Base-by-base conservation (phyloP, 2,888 invertebrate species). In the Lithophane semibrunnea region DNA sequence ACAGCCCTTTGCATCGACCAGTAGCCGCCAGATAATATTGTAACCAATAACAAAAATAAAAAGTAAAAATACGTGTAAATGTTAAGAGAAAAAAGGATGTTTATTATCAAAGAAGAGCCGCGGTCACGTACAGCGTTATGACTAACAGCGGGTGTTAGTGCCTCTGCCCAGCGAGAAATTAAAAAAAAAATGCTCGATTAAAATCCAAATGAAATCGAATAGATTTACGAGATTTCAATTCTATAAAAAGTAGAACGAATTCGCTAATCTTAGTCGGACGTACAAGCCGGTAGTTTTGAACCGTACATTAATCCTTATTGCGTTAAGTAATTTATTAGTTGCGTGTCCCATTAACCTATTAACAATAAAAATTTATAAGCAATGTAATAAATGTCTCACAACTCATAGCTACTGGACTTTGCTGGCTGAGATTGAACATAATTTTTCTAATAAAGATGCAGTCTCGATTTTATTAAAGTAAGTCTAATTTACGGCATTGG, bases 71-170 rank as follows among this genome's bases (percentile, higher is more conserved):
- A 92, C 88, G 86, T 89, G 88, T 89, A 86, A 89, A 90, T 87
- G 89, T 79, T 92, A 91, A 91, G 87, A 93, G 92, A 93, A 95
- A 95, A 95, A 95, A 95, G 92, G 91, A 88, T 90, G 91, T 88
- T 89, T 94, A 92, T 89, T 94, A 92, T 95, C 95, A 96, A 96
- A 96, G 96, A 91, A 88, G 83, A 76, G 94, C 96, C 96, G 95
- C 96, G 92, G 94, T 95, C 96, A 96, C 96, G 96, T 96, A 94
- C 92, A 92, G 93, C 93, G 96, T 95, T 96, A 95, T 95, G 96
- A 95, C 91, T 93, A 94, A 86, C 95, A 94, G 96, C 96, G 95
- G 95, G 96, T 91, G 94, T 86, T 88, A 73, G 80, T 82, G 87
- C 90, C 88, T 87, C 80, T 77, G 92, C 90, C 90, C 89, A 90